Conservation (phyloP, 2,888 invertebrate species). For the Rapana venosa region DNA sequence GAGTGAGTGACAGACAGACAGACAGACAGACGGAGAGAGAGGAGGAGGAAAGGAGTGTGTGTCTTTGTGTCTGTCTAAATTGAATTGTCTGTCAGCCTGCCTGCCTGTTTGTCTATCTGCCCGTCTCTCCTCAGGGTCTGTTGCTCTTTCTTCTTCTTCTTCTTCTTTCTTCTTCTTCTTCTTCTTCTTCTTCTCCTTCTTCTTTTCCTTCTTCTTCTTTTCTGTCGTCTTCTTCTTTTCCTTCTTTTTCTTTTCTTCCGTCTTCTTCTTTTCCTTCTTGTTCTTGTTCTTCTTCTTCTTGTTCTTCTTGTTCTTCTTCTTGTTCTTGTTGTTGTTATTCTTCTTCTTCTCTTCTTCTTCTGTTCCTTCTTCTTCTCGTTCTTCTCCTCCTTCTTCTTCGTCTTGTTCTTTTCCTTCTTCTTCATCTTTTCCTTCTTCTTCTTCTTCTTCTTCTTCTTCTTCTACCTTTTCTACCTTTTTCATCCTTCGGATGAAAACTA, state of each 20-base stretch:
- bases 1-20: background rate
- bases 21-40: background rate
- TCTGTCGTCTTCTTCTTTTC: constrained; percentile 10
- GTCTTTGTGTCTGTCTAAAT: too few relatives aligned
- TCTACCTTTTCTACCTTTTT: constrained; percentile 42
- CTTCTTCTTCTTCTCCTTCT: constrained; percentile 61
- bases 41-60: too few relatives aligned
- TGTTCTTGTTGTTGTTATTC: background rate
- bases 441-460: constrained; percentile 50
- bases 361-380: constrained; percentile 43
- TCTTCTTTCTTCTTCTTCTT: constrained; percentile 60
- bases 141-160: constrained; percentile 44
- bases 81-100: too few relatives aligned
- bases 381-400: constrained; percentile 46
- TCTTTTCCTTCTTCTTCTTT: constrained; percentile 52
- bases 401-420: constrained; percentile 27
- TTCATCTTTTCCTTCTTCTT: constrained; percentile 44
- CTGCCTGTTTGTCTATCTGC: too few relatives aligned
- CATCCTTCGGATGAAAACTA: too few relatives aligned
- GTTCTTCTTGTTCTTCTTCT: background rate
- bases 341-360: background rate
- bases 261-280: background rate
- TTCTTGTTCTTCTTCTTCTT: background rate
- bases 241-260: background rate
- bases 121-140: too few relatives aligned